phyloP scores from a whole-genome alignment of 1,140 invertebrate genomes.

The Alviniconcha marisindica region DNA sequence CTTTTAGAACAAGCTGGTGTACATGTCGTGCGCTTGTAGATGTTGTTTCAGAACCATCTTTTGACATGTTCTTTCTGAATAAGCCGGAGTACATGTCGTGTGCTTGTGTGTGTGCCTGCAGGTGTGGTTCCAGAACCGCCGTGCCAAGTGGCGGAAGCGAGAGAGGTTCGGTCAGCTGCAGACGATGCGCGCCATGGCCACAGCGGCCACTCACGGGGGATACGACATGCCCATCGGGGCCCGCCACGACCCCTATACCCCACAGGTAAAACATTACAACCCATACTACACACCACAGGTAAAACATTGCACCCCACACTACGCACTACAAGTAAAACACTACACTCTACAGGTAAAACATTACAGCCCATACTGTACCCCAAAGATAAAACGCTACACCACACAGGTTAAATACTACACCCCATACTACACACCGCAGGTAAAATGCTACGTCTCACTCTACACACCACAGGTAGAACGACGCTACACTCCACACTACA shows the following conservation, averaged over 20 bases:
- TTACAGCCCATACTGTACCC: too few species aligned
- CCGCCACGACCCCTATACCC: constrained; percentile 63
- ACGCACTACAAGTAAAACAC: too few species aligned
- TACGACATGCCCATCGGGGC: constrained; percentile 63
- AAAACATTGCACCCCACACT: too few species aligned
- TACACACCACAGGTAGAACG: too few species aligned
- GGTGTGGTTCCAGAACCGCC: constrained; percentile 99
- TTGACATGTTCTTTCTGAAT: neutral
- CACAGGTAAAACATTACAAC: constrained; percentile 59
- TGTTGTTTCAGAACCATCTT: neutral
- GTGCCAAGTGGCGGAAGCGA: constrained; percentile 97
- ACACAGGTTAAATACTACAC: too few species aligned
- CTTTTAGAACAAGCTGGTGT: neutral
- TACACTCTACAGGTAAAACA: constrained; percentile 61
- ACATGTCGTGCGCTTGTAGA: neutral
- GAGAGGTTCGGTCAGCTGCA: constrained; percentile 71
- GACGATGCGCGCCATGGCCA: constrained; percentile 69
- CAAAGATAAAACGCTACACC: too few species aligned
- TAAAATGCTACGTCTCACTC: too few species aligned
- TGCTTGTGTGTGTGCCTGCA: constrained; percentile 74
- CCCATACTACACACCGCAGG: too few species aligned
- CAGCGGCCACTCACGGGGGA: constrained; percentile 58
- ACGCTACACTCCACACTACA: too few species aligned
- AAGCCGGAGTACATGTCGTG: neutral
- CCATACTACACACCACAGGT: too few species aligned